Percentiles rank a stretch among this genome's conserved stretches.
phyloP scores from a whole-genome alignment of 2,888 invertebrate genomes.

The Anodontia alba region DNA sequence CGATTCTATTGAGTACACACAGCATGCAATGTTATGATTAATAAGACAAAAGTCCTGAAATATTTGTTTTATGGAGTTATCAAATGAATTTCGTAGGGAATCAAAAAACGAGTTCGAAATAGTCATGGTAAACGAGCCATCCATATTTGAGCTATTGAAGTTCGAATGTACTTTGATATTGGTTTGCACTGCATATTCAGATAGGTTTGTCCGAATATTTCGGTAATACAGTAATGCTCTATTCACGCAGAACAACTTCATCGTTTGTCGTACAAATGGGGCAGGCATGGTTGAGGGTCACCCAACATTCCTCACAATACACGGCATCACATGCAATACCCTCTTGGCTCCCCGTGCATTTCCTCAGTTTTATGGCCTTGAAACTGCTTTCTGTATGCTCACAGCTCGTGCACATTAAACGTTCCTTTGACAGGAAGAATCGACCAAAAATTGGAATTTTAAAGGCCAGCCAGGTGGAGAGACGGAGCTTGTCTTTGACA shows the following conservation, averaged over 20 bases:
- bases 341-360: constrained; percentile 40
- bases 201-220: no score
- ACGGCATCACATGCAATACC: constrained; percentile 54
- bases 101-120: no score
- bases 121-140: no score
- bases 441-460: constrained; percentile 42
- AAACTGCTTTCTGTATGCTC: constrained; percentile 44
- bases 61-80: no score
- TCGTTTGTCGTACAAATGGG: constrained; percentile 51
- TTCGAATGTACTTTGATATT: no score
- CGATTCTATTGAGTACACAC: no score
- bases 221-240: no score
- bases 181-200: no score
- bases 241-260: constrained; percentile 9
- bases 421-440: constrained; percentile 21
- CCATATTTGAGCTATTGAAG: no score
- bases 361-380: constrained; percentile 34
- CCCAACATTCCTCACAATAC: constrained; percentile 61
- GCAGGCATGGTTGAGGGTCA: constrained; percentile 47
- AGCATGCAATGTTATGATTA: no score
- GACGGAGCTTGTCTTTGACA: constrained; percentile 49
- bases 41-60: no score
- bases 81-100: no score
- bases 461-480: constrained; percentile 49
- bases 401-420: constrained; percentile 56